phyloP scores from a whole-genome alignment of 2,797 vertebrate species.

The Mycteria americana region DNA sequence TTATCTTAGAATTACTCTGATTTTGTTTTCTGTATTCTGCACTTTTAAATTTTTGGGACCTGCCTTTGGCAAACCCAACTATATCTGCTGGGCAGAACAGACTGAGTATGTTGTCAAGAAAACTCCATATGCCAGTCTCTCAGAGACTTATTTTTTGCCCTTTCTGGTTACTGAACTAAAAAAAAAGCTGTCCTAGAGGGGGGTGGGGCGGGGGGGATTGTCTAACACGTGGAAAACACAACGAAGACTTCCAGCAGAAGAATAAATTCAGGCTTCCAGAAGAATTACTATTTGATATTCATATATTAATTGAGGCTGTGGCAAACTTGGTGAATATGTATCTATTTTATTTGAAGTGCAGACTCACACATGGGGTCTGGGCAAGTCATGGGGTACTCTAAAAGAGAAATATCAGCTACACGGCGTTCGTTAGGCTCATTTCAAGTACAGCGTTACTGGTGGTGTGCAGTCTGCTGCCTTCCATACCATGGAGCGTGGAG shows the following conservation, averaged over 20 bases:
- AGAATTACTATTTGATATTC: neutral
- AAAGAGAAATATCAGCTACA: neutral
- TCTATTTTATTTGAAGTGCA: neutral
- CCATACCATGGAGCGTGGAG: rapidly evolving
- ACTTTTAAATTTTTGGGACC: neutral
- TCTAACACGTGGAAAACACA: neutral
- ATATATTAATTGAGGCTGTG: neutral
- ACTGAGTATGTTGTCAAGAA: neutral
- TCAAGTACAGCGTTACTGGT: neutral
- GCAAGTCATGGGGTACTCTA: neutral
- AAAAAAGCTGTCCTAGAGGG: neutral
- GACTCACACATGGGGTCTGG: neutral
- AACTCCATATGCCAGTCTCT: neutral
- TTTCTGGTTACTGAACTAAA: neutral
- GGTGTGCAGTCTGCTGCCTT: neutral
- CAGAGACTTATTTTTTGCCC: neutral
- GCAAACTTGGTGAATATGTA: neutral
- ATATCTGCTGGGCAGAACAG: neutral
- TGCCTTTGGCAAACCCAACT: neutral
- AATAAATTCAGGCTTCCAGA: neutral
- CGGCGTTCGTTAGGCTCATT: neutral
- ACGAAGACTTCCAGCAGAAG: neutral
- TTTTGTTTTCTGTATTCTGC: neutral
- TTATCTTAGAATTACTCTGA: neutral
- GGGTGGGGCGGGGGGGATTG: rapidly evolving